Base-by-base conservation (phyloP, 1,140 invertebrate genomes). In the Thaumetopoea pityocampa region DNA sequence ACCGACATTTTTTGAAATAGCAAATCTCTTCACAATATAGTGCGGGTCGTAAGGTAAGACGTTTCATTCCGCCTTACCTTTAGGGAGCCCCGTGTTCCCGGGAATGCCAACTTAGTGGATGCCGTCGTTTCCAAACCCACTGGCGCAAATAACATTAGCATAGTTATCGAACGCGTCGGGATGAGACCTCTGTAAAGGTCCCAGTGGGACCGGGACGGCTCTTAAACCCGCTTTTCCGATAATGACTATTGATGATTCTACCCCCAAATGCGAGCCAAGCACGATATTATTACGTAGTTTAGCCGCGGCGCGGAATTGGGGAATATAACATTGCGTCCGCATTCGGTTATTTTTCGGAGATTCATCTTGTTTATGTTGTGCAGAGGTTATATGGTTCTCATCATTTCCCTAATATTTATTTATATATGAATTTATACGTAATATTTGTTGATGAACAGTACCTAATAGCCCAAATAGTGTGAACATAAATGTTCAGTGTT, bases 111-210 rank as follows among this genome's bases (percentile, higher is more conserved):
- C 60, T 68, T 69, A 72, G 70, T 70, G 50, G 60, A 66, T 67
- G 49, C 66, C 57, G 70, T 45, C 68, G 63, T 78, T 73, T 67
- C 49, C 51, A 62, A 67, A 68, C 67, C 73, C 70, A 68, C 69
- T 66, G 71, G 70, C 67, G 73, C 73, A 79, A 79, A 83, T 83
- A 83, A 77, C 79, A 83, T 83, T 83, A 83, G 76, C 79, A 83
- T 83, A 83, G 73, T 80, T 83, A 83, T 83, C 77, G 74, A 78
- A 79, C 70, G 66, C 64, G 62, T 59, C 46, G 68, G 73, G 77
- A 79, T 76, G 72, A 79, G 76, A 77, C 79, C 73, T 70, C 49
- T 44, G 68, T 77, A 83, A 80, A 69, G 72, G 76, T 80, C 70
- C 76, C 79, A 56, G 19, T 30, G 76, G 79, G 72, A 54, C 58